These are phyloP conservation scores for Rafetus swinhoei DNA, from an alignment of 2,113 vertebrate genomes.

Conservation along the genomic window DNA sequence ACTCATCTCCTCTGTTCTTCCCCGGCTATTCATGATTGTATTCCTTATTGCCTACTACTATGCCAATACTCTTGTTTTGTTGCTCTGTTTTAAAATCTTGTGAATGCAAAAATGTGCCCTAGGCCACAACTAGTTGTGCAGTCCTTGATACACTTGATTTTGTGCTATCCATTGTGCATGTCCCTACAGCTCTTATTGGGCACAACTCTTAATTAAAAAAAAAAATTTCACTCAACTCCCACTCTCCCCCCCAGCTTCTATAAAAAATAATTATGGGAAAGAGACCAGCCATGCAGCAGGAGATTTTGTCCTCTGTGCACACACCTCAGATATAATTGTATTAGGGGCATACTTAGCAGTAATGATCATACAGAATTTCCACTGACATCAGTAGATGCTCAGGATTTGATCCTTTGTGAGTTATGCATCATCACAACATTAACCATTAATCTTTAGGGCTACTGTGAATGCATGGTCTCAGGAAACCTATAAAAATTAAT, in stretches of 20 bases:
- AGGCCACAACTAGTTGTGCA: background rate
- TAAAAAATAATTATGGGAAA: background rate
- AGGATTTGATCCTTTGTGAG: accelerated
- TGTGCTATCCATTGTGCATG: background rate
- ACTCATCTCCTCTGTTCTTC: background rate
- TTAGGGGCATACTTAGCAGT: background rate
- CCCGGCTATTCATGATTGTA: too few relatives aligned
- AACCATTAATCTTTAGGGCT: background rate
- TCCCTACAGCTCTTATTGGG: background rate
- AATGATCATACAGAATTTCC: background rate
- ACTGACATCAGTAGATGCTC: accelerated
- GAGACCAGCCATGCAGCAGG: background rate
- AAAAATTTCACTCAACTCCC: too few relatives aligned
- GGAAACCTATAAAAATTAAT: background rate
- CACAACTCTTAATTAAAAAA: background rate
- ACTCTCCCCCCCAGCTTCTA: too few relatives aligned
- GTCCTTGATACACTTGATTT: background rate
- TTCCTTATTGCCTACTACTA: background rate
- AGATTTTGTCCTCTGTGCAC: background rate
- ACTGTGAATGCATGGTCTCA: background rate
- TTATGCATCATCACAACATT: background rate
- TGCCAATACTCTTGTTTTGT: background rate
- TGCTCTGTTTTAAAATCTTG: background rate
- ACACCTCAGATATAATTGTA: background rate
- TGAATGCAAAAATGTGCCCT: too few relatives aligned